These are phyloP conservation scores for Hybognathus amarus DNA, from an alignment of 2,797 vertebrate genomes.

Conservation along the genomic window DNA sequence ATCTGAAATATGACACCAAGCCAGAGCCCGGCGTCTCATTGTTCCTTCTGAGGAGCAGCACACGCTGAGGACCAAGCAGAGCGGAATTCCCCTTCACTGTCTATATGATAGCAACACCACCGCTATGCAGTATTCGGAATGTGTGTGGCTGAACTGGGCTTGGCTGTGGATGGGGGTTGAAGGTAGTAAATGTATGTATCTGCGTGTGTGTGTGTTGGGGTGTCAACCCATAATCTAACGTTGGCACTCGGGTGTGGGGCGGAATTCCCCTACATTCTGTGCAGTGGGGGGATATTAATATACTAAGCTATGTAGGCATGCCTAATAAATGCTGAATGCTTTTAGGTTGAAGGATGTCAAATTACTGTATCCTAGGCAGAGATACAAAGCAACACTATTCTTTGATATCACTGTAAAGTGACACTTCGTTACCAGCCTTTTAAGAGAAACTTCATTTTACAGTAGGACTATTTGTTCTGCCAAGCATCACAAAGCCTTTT, in stretches of 20 bases:
- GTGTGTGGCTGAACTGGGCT: conserved; percentile 84
- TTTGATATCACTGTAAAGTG: conserved; percentile 34
- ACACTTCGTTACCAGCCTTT: conserved; percentile 25
- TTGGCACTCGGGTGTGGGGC: conserved; percentile 76
- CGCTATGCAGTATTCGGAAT: conserved; percentile 77
- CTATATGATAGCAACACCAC: conserved; percentile 83
- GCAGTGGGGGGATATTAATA: conserved; percentile 78
- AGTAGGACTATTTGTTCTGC: not conserved
- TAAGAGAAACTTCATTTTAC: conserved; percentile 13
- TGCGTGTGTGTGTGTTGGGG: conserved; percentile 65
- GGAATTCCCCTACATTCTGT: conserved; percentile 88
- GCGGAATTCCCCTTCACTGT: conserved; percentile 88
- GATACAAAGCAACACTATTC: conserved; percentile 22
- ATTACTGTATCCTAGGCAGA: conserved; percentile 51
- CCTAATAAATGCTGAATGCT: conserved; percentile 71
- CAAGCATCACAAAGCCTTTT: not conserved
- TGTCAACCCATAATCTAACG: conserved; percentile 75
- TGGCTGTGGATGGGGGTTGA: conserved; percentile 66
- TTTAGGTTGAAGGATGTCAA: conserved; percentile 61
- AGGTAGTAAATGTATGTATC: conserved; percentile 66
- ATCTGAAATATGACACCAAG: conserved; percentile 79
- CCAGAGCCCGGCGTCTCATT: conserved; percentile 71
- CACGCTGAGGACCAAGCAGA: conserved; percentile 69
- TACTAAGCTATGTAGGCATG: conserved; percentile 74
- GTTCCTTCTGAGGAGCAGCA: conserved; percentile 76